Evolutionary conservation across 2,888 invertebrate genomes (phyloP).

Genomic region (Falcaria lacertinaria): DNA sequence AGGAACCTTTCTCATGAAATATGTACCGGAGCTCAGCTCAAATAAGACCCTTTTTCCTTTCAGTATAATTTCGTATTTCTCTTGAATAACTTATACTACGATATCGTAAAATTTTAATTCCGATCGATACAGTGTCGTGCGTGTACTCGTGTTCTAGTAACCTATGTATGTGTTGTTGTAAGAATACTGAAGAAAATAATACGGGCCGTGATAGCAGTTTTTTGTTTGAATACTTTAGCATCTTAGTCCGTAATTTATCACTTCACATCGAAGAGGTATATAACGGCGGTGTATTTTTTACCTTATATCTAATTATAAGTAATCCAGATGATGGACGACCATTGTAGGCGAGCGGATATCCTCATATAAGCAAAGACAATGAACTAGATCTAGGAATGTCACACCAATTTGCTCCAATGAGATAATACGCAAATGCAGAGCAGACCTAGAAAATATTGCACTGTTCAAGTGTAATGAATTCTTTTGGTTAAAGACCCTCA

Average conservation of each 20-base stretch:
- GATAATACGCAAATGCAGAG: slow-evolving; percentile 32
- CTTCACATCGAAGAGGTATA: too few relatives aligned
- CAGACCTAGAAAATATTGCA: not conserved
- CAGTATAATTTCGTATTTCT: slow-evolving; percentile 64
- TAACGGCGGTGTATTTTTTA: slow-evolving; percentile 5
- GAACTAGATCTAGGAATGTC: slow-evolving; percentile 52
- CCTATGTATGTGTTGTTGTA: not conserved
- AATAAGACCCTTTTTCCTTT: slow-evolving; percentile 54
- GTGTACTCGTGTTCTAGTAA: slow-evolving; percentile 1
- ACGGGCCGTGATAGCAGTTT: too few relatives aligned
- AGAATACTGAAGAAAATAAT: too few relatives aligned
- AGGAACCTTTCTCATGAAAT: slow-evolving; percentile 40
- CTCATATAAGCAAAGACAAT: slow-evolving; percentile 68
- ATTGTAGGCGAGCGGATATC: slow-evolving; percentile 67
- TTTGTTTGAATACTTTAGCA: too few relatives aligned
- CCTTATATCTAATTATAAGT: slow-evolving; percentile 16
- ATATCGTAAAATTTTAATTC: slow-evolving; percentile 60
- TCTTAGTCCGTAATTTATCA: too few relatives aligned
- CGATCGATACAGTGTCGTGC: slow-evolving; percentile 34
- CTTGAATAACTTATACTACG: slow-evolving; percentile 64
- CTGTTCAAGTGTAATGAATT: slow-evolving; percentile 4
- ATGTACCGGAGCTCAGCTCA: slow-evolving; percentile 33
- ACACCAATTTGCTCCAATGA: slow-evolving; percentile 62
- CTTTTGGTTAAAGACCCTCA: not conserved
- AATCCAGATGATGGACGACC: slow-evolving; percentile 39